Base-by-base conservation (phyloP, 2,113 vertebrate genomes). In the Entelurus aequoreus region DNA sequence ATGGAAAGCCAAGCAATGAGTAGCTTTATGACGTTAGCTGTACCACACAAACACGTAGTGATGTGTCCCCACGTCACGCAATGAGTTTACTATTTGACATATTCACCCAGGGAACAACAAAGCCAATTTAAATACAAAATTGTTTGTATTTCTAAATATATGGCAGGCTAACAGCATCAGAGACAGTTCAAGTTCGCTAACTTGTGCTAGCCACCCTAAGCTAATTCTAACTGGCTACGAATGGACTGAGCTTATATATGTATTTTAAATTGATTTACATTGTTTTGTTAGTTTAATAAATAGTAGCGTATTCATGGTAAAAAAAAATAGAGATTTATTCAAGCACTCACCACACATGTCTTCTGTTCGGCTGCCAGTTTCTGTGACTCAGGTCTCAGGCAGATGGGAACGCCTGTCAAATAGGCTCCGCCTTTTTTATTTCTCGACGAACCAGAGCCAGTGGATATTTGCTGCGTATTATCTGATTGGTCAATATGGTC, bases 301-400 rank as follows among this genome's bases (percentile, higher is more conserved):
- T 1, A 8, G 10, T 0, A 48, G 0, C 2, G 21, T 40, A 4
- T 5, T 0, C 1, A 6, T 1, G n/a, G 11, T 54, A 44, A 2
- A 16, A n/a, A 65, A 10, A 46, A 40, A 47, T 1, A 13, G 0
- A 49, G 0, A 49, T 60, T 54, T 50, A 2, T 13, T 10, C 6
- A 16, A 8, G 8, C 54, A 89, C 91, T 91, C 76, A 92, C 91
- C 91, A 86, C 91, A 92, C 91, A 92, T 92, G 82, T 79, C 76
- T 86, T 9, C 84, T 42, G 51, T 36, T 57, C 16, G 28, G 66
- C 21, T 80, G 71, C 66, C 71, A 77, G 65, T 51, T 54, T 38
- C 70, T 71, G 66, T 49, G 46, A 74, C 60, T 76, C 68, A 14
- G 60, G 76, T 48, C 60, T 76, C 68, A 13, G 60, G 76, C 50